Evolutionary conservation across 2,888 invertebrate species (phyloP), one percentile per base, ranked within the genome.

Genomic region (Drosophila multiciliata): DNA sequence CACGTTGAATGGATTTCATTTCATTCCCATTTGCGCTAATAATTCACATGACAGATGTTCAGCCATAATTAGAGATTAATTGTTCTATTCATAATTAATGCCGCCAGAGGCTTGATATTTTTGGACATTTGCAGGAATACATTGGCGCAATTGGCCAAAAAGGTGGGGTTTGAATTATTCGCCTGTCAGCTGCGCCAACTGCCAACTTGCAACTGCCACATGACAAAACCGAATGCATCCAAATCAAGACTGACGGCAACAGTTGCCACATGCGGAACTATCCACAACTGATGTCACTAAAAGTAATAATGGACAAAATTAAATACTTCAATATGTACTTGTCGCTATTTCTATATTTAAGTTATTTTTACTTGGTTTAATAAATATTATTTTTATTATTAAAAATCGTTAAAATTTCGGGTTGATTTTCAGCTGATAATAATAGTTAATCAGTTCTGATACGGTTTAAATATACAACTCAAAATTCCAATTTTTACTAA

Each of bases 1-100:
- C 73, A 61, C 75, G 86, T 76, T 89, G 88, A 86, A 86, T 86
- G 72, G 76, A 75, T 80, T 89, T 89, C 78, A 75, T 63, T 74
- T 70, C 67, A 66, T 63, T 72, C 65, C 70, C 73, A 70, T 61
- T 74, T 72, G 65, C 73, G 80, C 82, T 87, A 90, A 89, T 87
- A 87, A 89, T 84, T 91, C 87, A 82, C 88, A 74, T 89, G 91
- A 91, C 91, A 91, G 91, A 91, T 91, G 91, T 86, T 91, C 90
- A 89, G 82, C 87, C 90, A 90, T 91, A 92, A 91, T 91, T 92
- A 91, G 92, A 91, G 92, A 92, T 92, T 91, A 91, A 92, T 91
- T 91, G 92, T 92, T 91, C 86, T 91, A 82, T 85, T 90, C 88
- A 90, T 85, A 90, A 89, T 86, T 85, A 82, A 81, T 73, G 77